phyloP scores from a whole-genome alignment of 2,797 vertebrate species.

The Cryptoblepharus egeriae region DNA sequence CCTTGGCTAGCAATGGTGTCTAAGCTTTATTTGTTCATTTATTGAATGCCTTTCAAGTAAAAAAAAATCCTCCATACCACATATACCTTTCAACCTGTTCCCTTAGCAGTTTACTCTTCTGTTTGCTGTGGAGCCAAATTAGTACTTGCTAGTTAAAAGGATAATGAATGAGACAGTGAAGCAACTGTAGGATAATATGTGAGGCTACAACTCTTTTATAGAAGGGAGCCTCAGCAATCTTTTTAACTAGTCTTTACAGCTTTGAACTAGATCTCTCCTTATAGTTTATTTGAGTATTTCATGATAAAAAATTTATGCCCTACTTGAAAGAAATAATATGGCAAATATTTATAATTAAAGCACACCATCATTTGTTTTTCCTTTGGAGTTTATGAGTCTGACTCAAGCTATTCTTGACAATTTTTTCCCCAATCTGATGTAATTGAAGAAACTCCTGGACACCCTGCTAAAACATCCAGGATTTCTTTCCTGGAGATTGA shows the following conservation, averaged over 20 bases:
- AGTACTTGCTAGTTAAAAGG: neutral
- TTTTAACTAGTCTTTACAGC: neutral
- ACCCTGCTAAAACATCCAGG: no score
- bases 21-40: neutral
- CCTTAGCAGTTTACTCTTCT: neutral
- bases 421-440: no score
- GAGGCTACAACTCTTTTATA: neutral
- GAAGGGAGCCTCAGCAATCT: neutral
- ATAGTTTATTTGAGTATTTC: no score
- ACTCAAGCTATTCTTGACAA: no score
- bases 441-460: no score
- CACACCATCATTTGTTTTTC: neutral
- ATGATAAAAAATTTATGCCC: no score
- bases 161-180: neutral
- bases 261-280: neutral
- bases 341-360: neutral
- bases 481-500: no score
- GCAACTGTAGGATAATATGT: no score
- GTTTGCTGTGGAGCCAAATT: neutral
- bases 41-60: neutral
- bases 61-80: neutral
- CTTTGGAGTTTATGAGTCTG: no score
- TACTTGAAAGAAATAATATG: neutral
- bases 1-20: no score
- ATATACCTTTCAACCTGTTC: neutral